These are phyloP conservation scores for Trinorchestia longiramus DNA, from an alignment of 1,140 invertebrate genomes.

Conservation along the genomic window DNA sequence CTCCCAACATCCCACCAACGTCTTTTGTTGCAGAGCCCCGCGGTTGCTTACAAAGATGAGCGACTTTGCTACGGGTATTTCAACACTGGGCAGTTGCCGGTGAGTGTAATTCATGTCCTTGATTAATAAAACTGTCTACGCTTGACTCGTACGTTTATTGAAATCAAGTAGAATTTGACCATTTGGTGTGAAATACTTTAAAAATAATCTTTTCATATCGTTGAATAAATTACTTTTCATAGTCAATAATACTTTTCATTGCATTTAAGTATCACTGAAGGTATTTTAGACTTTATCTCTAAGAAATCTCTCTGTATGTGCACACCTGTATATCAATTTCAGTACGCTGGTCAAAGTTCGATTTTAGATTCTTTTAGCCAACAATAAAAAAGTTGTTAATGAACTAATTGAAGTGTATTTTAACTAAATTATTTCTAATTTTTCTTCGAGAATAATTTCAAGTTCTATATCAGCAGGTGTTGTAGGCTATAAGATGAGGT, in stretches of 20 bases:
- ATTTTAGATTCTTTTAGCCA: background rate
- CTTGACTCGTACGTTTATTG: background rate
- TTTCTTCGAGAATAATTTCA: background rate
- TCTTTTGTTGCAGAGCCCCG: conserved; percentile 51
- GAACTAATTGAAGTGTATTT: background rate
- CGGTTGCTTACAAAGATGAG: conserved; percentile 51
- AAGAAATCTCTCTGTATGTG: background rate
- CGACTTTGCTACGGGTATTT: conserved; percentile 53
- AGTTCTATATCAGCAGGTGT: background rate
- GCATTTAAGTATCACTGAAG: background rate
- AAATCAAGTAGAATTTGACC: background rate
- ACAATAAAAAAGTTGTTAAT: background rate
- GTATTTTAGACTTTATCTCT: background rate
- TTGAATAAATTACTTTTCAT: background rate
- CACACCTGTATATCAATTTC: background rate
- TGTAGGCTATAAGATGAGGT: background rate
- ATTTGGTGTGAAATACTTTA: background rate
- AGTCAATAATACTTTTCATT: background rate
- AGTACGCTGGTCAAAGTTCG: background rate
- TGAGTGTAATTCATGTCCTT: background rate
- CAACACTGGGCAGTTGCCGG: conserved; percentile 27
- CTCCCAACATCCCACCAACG: conserved; percentile 45
- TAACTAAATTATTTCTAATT: background rate
- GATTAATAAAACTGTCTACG: background rate
- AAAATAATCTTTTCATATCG: background rate